A percentile compares a stretch with the other conserved stretches of the same genome.
Conservation (phyloP, 2,888 invertebrate species). For the Allacma fusca region DNA sequence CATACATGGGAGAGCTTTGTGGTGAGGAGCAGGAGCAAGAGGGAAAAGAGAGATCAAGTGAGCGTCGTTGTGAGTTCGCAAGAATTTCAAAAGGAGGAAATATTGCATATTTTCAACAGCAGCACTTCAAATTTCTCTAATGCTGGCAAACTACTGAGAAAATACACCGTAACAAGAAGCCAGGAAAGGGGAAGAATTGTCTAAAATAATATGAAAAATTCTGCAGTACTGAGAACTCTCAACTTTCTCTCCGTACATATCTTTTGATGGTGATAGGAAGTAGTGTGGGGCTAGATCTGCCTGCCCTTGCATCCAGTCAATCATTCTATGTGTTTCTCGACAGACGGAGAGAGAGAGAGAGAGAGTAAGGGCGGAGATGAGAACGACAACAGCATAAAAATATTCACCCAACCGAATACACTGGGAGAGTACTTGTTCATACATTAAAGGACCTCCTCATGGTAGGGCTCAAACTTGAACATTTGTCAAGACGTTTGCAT, state of each 20-base stretch:
- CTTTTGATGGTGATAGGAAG: too few relatives aligned
- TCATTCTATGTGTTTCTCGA: not conserved
- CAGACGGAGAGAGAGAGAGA: not conserved
- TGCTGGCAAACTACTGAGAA: too few relatives aligned
- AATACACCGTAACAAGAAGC: not conserved
- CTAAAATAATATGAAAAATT: not conserved
- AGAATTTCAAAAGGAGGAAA: slow-evolving; percentile 32
- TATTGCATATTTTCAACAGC: slow-evolving; percentile 32
- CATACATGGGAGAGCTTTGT: not conserved
- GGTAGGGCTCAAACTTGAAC: not conserved
- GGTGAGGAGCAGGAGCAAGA: not conserved
- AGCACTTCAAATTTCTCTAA: not conserved
- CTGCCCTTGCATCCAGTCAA: too few relatives aligned
- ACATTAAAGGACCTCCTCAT: not conserved
- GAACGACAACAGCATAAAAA: slow-evolving; percentile 12
- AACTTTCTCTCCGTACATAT: not conserved
- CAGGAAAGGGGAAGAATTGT: not conserved
- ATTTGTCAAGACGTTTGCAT: slow-evolving; percentile 1
- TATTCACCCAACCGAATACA: slow-evolving; percentile 21
- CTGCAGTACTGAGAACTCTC: not conserved
- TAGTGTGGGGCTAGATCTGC: too few relatives aligned
- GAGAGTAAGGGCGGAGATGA: not conserved
- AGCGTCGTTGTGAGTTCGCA: slow-evolving; percentile 26
- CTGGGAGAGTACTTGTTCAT: not conserved
- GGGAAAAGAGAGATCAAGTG: slow-evolving; percentile 31